These are phyloP conservation scores for Sinella curviseta DNA, from an alignment of 1,140 invertebrate genomes.

Conservation along the genomic window DNA sequence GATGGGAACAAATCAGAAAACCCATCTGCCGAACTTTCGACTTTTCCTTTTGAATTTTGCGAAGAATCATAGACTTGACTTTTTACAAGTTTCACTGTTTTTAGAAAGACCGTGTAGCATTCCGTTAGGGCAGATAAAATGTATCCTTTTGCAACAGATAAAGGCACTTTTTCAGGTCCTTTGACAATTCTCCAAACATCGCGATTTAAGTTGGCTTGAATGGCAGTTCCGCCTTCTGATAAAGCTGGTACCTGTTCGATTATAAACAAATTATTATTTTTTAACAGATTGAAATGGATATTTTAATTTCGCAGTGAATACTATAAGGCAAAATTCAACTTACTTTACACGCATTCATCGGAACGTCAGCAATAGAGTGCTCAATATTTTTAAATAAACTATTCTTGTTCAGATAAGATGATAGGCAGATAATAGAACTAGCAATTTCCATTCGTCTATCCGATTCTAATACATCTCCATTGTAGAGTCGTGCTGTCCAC, in stretches of 20 bases:
- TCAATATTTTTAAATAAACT: constrained; percentile 32
- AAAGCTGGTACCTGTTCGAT: constrained; percentile 27
- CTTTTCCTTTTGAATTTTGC: not conserved
- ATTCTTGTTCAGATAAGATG: constrained; percentile 32
- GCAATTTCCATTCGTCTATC: constrained; percentile 18
- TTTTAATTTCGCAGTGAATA: no score
- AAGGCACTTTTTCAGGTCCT: constrained; percentile 15
- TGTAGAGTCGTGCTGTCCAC: constrained; percentile 33
- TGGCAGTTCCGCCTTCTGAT: constrained; percentile 33
- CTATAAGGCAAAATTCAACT: constrained; percentile 6
- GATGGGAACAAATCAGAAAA: not conserved
- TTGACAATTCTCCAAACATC: constrained; percentile 28
- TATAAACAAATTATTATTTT: constrained; percentile 7
- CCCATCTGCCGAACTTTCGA: not conserved
- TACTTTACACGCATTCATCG: constrained; percentile 36
- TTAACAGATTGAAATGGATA: not conserved
- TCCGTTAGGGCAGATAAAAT: constrained; percentile 38
- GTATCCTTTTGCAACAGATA: constrained; percentile 13
- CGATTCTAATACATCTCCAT: constrained; percentile 22
- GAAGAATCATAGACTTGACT: not conserved
- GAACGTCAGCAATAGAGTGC: constrained; percentile 32
- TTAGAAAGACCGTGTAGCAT: constrained; percentile 5
- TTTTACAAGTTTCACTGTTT: not conserved
- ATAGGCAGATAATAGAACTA: constrained; percentile 26
- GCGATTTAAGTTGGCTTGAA: constrained; percentile 20